phyloP scores from a whole-genome alignment of 2,888 invertebrate genomes.

The Lasioglossum villosulum region DNA sequence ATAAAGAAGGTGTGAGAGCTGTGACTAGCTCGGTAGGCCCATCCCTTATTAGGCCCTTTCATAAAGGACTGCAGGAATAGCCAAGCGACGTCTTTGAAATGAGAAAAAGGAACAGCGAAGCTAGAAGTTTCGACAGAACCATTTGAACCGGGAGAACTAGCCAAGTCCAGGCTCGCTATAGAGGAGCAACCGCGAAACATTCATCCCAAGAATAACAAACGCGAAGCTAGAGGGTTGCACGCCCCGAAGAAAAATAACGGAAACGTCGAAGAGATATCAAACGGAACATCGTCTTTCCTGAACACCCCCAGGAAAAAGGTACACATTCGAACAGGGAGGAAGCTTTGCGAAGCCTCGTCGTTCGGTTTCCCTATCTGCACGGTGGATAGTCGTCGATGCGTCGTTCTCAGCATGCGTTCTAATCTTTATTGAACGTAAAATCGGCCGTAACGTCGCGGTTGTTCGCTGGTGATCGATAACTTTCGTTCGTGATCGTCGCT shows the following conservation, averaged over 20 bases:
- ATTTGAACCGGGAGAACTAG: not conserved
- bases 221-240: not conserved
- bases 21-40: no score
- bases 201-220: not conserved
- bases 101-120: no score
- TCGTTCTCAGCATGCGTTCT: slow-evolving; percentile 22
- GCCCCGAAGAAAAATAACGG: not conserved
- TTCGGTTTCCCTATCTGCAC: not conserved
- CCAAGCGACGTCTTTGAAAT: no score
- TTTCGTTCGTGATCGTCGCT: slow-evolving; percentile 24
- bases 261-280: not conserved
- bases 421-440: slow-evolving; percentile 38
- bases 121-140: no score
- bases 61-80: no score
- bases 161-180: not conserved
- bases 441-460: slow-evolving; percentile 8
- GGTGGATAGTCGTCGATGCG: not conserved
- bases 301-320: not conserved
- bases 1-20: no score
- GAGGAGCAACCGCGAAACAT: not conserved
- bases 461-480: slow-evolving; percentile 44
- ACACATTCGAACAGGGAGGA: not conserved
- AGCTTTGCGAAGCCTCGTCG: not conserved
- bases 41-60: no score
- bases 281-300: slow-evolving; percentile 6